Evolutionary conservation across 2,888 invertebrate genomes (phyloP).

Genomic region (Camptogramma bilineatum): DNA sequence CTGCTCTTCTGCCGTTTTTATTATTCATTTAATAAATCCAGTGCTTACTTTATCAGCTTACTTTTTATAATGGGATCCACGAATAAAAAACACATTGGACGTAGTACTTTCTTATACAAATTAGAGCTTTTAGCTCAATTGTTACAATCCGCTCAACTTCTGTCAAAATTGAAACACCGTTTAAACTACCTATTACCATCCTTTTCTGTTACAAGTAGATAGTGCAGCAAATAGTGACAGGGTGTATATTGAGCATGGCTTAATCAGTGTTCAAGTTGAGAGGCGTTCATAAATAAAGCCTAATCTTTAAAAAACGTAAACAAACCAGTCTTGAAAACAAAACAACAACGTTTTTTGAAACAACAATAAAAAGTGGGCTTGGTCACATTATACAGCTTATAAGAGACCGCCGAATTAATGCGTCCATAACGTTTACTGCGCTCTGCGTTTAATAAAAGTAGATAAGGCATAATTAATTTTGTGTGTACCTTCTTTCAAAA

Average conservation of each 20-base stretch:
- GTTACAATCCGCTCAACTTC: too few species aligned
- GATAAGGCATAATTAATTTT: conserved; percentile 1
- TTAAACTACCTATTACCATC: too few species aligned
- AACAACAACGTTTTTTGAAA: background rate
- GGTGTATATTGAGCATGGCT: too few species aligned
- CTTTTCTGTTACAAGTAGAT: too few species aligned
- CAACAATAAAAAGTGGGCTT: conserved; percentile 11
- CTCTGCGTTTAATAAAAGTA: background rate
- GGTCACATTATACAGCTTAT: conserved; percentile 11
- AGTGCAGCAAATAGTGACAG: too few species aligned
- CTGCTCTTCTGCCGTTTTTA: background rate
- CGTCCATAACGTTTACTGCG: conserved; percentile 16
- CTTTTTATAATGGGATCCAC: background rate
- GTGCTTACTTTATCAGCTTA: background rate
- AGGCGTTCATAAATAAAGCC: too few species aligned
- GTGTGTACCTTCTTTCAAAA: too few species aligned
- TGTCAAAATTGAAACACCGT: too few species aligned
- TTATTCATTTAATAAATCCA: background rate
- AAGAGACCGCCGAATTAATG: conserved; percentile 8
- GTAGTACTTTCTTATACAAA: background rate
- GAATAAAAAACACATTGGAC: background rate
- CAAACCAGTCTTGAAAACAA: conserved; percentile 6
- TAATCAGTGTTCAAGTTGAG: background rate
- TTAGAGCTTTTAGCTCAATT: too few species aligned
- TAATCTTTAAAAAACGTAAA: background rate